These are phyloP conservation scores for Stegophylla sp. DNA, from an alignment of 2,888 invertebrate genomes.

Conservation along the genomic window DNA sequence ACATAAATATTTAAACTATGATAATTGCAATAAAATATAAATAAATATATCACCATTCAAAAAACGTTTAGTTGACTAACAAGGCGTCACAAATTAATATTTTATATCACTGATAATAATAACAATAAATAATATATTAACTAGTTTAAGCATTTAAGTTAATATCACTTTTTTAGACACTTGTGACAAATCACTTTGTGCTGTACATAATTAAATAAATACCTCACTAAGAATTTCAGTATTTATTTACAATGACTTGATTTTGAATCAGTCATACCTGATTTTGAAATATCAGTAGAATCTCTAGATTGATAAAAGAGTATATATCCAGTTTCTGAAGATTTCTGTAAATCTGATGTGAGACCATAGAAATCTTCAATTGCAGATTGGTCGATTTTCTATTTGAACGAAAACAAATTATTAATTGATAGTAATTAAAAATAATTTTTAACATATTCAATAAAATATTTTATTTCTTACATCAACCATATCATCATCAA, in stretches of 20 bases:
- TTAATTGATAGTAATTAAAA: not conserved
- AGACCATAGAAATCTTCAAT: slow-evolving; percentile 99
- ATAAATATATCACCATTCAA: slow-evolving; percentile 34
- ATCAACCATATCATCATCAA: slow-evolving; percentile 99
- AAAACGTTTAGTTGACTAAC: slow-evolving; percentile 37
- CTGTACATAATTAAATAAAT: slow-evolving; percentile 30
- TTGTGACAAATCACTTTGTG: slow-evolving; percentile 29
- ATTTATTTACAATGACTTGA: slow-evolving; percentile 55
- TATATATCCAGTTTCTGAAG: slow-evolving; percentile 99
- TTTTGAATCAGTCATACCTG: slow-evolving; percentile 61
- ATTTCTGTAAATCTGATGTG: slow-evolving; percentile 97
- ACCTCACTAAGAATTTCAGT: not conserved
- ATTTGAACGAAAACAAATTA: slow-evolving; percentile 64
- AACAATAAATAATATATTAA: slow-evolving; percentile 39
- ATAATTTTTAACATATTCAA: not conserved
- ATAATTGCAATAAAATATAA: not conserved
- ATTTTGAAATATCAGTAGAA: slow-evolving; percentile 61
- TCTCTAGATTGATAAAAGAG: slow-evolving; percentile 97
- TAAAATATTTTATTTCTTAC: slow-evolving; percentile 71
- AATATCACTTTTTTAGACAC: slow-evolving; percentile 47
- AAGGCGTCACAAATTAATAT: slow-evolving; percentile 3
- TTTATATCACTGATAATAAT: slow-evolving; percentile 41
- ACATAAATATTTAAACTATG: not conserved
- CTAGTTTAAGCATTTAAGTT: slow-evolving; percentile 29
- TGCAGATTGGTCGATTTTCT: slow-evolving; percentile 99